Evolutionary conservation across 1,140 invertebrate species (phyloP), one percentile per base, ranked within the genome.

Genomic region (Pseudomyrmex sp.): DNA sequence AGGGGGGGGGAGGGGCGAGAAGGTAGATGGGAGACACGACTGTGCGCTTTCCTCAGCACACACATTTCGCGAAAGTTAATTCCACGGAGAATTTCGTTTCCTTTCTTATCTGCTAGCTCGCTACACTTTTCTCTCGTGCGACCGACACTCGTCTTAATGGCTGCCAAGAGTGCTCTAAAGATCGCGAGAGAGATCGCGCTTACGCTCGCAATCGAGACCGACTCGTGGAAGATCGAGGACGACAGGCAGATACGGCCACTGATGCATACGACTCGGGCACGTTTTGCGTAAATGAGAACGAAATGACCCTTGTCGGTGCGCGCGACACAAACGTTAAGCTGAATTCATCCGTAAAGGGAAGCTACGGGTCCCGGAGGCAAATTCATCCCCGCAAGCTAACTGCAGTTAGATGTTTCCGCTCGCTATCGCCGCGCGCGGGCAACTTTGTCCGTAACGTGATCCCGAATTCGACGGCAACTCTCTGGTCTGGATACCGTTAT

Each of bases 381-480:
- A 80, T 80, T 79, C 26, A 23, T 80, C 65, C 65, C 76, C 76
- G 56, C 65, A 48, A 20, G n/a, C 54, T 80, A 80, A 80, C 66
- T 72, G 76, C 76, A 72, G 76, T 80, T 80, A 35, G 66, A 80
- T 72, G 76, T 80, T 72, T 80, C 76, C 12, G 20, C 44, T 35
- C 35, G 18, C 18, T 61, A 12, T 20, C 18, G 58, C 58, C 5
- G 35, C 35, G 5, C 35, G 35, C 35, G 5, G 54, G 23, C 66
- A 80, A 80, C 76, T 80, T 80, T 23, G 66, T 46, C n/a, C 66
- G 48, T 66, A 52, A 76, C 74, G 76, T 70, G 76, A 80, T 72
- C 76, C 46, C 66, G 46, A 61, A 59, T 80, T 80, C 66, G 66
- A 80, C 44, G 46, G 54, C 10, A 59, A 26, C 63, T 20, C 20